A percentile compares a stretch with the other conserved stretches of the same genome.
Evolutionary conservation across 2,113 vertebrate species (phyloP).

Genomic region (Labrus mixtus): DNA sequence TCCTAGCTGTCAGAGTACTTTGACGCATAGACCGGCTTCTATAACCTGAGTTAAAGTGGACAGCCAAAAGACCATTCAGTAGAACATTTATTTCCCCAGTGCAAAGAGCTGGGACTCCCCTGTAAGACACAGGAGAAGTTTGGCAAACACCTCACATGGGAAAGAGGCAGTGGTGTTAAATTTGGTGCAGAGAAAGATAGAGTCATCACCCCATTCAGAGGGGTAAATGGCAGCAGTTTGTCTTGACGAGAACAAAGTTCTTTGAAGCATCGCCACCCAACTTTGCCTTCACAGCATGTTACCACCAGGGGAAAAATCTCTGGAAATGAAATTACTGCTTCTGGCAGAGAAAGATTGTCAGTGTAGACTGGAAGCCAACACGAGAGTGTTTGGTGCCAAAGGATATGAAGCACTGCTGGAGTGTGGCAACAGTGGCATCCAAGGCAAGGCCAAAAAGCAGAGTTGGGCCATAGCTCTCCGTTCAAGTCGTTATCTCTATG

Average conservation of each 20-base stretch:
- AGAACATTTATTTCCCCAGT: not conserved
- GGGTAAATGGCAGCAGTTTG: slow-evolving; percentile 17
- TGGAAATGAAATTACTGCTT: slow-evolving; percentile 1
- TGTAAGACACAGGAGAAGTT: not conserved
- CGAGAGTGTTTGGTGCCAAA: not conserved
- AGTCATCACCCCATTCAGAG: slow-evolving; percentile 2
- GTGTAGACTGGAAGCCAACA: slow-evolving; percentile 13
- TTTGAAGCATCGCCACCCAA: slow-evolving; percentile 8
- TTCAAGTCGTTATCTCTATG: not conserved
- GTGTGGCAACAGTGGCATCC: not conserved
- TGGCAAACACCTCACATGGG: not conserved
- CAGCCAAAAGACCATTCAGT: not conserved
- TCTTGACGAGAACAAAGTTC: not conserved
- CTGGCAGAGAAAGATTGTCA: slow-evolving; percentile 8
- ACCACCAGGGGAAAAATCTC: not conserved
- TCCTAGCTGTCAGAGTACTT: too few species aligned
- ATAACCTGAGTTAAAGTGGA: not conserved
- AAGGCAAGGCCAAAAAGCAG: not conserved
- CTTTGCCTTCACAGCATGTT: slow-evolving; percentile 2
- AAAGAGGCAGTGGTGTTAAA: slow-evolving; percentile 5
- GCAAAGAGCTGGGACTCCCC: not conserved
- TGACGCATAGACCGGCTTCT: not conserved
- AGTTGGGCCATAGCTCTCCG: not conserved
- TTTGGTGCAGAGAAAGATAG: slow-evolving; percentile 1
- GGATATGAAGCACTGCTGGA: slow-evolving; percentile 19